Evolutionary conservation across 2,113 vertebrate species (phyloP).

Genomic region (Merops nubicus): DNA sequence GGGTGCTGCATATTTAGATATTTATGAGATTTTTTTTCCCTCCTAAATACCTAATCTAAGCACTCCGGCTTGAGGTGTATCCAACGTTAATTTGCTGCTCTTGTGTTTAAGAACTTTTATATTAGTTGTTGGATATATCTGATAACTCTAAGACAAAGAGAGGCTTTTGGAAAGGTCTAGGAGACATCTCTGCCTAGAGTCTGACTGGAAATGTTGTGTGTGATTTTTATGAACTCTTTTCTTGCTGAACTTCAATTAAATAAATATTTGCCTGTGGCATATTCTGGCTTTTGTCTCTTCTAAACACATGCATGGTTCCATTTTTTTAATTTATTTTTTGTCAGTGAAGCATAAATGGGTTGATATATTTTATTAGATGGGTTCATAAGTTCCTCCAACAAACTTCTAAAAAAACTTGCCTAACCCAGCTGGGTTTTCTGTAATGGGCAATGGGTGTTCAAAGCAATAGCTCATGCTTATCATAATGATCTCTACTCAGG

Average conservation of each 20-base stretch:
- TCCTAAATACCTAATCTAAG: rapidly evolving
- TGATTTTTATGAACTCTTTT: neutral
- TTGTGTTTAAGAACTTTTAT: neutral
- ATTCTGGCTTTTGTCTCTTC: too few species aligned
- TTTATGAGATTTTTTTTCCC: neutral
- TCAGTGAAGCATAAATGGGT: neutral
- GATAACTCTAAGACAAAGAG: neutral
- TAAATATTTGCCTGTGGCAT: neutral
- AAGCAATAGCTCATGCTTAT: neutral
- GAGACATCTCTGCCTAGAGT: neutral
- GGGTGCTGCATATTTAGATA: neutral
- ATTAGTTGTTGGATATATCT: neutral
- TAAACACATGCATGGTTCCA: neutral
- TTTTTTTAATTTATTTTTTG: neutral
- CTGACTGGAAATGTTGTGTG: neutral
- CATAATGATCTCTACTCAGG: neutral
- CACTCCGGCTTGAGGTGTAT: rapidly evolving
- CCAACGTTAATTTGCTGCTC: rapidly evolving
- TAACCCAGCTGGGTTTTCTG: neutral
- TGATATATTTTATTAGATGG: neutral
- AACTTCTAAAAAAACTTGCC: neutral
- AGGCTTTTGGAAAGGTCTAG: neutral
- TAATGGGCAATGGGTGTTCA: neutral
- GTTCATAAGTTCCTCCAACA: neutral
- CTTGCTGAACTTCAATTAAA: neutral